Conservation (phyloP, 2,797 vertebrate genomes). For the Sebastes jordani region DNA sequence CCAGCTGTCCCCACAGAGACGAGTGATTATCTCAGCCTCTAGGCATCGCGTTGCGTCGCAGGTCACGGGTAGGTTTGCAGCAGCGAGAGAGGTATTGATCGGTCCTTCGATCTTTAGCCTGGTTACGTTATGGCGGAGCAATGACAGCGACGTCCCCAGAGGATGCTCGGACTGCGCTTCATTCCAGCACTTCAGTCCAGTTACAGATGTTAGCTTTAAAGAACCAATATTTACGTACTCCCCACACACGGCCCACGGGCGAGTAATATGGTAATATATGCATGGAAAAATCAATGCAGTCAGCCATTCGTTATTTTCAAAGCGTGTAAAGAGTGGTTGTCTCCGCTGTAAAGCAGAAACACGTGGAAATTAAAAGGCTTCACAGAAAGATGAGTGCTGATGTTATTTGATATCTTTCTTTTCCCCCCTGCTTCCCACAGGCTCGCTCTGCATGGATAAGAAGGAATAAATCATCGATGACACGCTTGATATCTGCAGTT, state of each 20-base stretch:
- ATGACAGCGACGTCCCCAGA: slow-evolving; percentile 25
- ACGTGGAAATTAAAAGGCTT: slow-evolving; percentile 28
- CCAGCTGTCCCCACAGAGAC: slow-evolving; percentile 12
- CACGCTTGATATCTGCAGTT: slow-evolving; percentile 20
- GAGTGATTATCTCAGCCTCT: slow-evolving; percentile 33
- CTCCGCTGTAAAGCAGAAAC: slow-evolving; percentile 20
- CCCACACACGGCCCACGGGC: slow-evolving; percentile 8
- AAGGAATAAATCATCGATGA: slow-evolving; percentile 28
- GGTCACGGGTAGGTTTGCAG: slow-evolving; percentile 24
- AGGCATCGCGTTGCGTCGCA: background rate
- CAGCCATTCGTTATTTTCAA: slow-evolving; percentile 50
- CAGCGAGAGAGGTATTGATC: slow-evolving; percentile 53
- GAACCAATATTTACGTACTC: slow-evolving; percentile 41
- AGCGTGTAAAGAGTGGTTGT: slow-evolving; percentile 35
- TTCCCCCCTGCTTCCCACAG: background rate
- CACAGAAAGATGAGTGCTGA: slow-evolving; percentile 9
- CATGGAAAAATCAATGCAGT: slow-evolving; percentile 49
- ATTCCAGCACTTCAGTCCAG: slow-evolving; percentile 12
- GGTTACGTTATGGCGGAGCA: slow-evolving; percentile 23
- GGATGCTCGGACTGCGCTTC: background rate
- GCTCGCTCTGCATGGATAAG: background rate
- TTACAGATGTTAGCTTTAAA: slow-evolving; percentile 2
- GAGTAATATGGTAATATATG: slow-evolving; percentile 48
- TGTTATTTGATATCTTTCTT: slow-evolving; percentile 16
- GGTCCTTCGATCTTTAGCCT: slow-evolving; percentile 35